Evolutionary conservation across 2,888 invertebrate species (phyloP).

Genomic region (Zaprionus bogoriensis): DNA sequence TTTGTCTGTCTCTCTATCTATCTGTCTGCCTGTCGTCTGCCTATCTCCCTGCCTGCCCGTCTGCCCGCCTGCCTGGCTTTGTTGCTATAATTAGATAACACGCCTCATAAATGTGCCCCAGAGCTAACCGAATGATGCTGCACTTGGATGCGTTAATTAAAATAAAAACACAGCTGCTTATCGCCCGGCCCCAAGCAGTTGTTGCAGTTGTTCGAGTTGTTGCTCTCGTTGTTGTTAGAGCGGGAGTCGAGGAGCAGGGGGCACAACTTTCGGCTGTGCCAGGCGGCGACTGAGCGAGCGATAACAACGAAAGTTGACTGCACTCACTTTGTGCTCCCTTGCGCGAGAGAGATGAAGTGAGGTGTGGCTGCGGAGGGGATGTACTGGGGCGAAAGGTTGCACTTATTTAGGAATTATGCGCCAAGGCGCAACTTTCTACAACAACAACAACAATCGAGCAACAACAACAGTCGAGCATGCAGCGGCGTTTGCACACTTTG

Average conservation of each 20-base stretch:
- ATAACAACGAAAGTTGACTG: slow-evolving; percentile 68
- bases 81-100: slow-evolving; percentile 60
- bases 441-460: slow-evolving; percentile 9
- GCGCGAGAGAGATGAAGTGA: background rate
- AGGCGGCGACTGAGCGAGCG: slow-evolving; percentile 33
- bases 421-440: slow-evolving; percentile 50
- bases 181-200: slow-evolving; percentile 28
- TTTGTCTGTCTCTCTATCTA: background rate
- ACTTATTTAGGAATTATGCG: slow-evolving; percentile 68
- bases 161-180: slow-evolving; percentile 65
- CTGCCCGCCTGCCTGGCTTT: slow-evolving; percentile 33
- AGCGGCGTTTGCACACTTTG: slow-evolving; percentile 33
- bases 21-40: background rate
- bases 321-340: slow-evolving; percentile 23
- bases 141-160: slow-evolving; percentile 66
- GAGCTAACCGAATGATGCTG: slow-evolving; percentile 14
- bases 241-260: slow-evolving; percentile 26
- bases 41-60: slow-evolving; percentile 22
- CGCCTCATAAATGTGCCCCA: slow-evolving; percentile 43
- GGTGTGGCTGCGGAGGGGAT: background rate
- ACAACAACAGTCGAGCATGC: slow-evolving; percentile 1
- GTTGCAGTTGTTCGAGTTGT: too few relatives aligned
- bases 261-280: slow-evolving; percentile 53
- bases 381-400: background rate
- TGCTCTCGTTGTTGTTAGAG: too few relatives aligned